Evolutionary conservation across 2,888 invertebrate species (phyloP), one percentile per base, ranked within the genome.

Genomic region (Thymelicus sylvestris): DNA sequence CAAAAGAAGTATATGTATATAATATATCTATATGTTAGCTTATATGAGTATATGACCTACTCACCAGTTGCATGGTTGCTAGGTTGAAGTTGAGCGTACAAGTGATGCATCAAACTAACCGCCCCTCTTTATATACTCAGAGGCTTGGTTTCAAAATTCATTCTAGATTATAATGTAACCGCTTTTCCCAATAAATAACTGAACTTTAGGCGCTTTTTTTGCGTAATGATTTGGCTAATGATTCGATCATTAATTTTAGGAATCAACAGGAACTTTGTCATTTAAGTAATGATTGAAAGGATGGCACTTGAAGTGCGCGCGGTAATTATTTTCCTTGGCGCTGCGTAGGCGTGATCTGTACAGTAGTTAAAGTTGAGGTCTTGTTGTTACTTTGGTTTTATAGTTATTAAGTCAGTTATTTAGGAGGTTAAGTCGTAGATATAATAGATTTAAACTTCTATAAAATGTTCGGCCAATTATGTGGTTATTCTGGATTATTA

Each of bases 51-150:
- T 62, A 68, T 52, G 41, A 47, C 39, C 55, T 15, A 89, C 92
- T 92, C 81, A 92, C 92, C 91, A 92, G 87, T 77, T 92, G 88
- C 92, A 92, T 92, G 81, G 80, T 82, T 82, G 79, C 78, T 76
- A 76, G 88, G 88, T 88, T 88, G 91, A 83, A 91, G 91, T 86
- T 89, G 83, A 90, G 81, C 74, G 77, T 81, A 83, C 86, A 86
- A 91, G 86, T 93, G 92, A 87, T 85, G 74, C 64, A 79, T 76
- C 79, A 78, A 72, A 68, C 39, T 77, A 76, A 74, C 74, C 75
- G 77, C 80, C 79, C 82, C 80, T 78, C 75, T 90, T 87, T 92
- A 89, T 92, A 91, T 86, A 84, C 80, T 78, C 76, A 73, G 72
- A 72, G 74, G 78, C 71, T 75, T 74, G 50, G 81, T 92, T 91